A percentile compares a stretch with the other conserved stretches of the same genome.
Evolutionary conservation across 2,888 invertebrate species (phyloP).

Genomic region (Oligia strigilis): DNA sequence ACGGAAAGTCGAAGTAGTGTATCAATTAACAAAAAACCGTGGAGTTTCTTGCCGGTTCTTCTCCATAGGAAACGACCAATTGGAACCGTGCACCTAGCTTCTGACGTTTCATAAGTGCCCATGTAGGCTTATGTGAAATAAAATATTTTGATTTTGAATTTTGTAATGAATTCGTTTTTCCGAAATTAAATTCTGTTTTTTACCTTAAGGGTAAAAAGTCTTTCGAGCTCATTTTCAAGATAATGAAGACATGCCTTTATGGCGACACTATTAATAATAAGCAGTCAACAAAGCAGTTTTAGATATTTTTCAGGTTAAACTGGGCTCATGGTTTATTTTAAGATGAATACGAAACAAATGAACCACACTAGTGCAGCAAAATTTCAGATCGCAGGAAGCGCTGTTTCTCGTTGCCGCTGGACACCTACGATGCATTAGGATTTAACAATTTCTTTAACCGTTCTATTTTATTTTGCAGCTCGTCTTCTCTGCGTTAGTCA

Average conservation of each 20-base stretch:
- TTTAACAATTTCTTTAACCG: background rate
- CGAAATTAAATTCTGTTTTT: background rate
- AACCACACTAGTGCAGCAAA: background rate
- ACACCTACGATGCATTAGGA: background rate
- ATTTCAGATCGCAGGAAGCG: background rate
- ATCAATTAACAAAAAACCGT: background rate
- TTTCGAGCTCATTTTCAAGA: background rate
- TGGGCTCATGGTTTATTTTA: background rate
- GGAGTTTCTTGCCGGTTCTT: too few relatives aligned
- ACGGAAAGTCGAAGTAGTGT: background rate
- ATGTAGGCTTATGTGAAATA: too few relatives aligned
- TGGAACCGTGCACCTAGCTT: too few relatives aligned
- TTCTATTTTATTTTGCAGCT: constrained; percentile 24
- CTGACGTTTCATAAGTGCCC: too few relatives aligned
- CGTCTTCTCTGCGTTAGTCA: constrained; percentile 25
- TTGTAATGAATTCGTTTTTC: too few relatives aligned
- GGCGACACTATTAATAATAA: background rate
- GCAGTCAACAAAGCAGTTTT: background rate
- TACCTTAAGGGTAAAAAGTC: too few relatives aligned
- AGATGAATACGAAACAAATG: background rate
- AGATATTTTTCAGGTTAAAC: background rate
- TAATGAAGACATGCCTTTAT: background rate
- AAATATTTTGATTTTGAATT: too few relatives aligned
- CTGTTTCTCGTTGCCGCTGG: background rate
- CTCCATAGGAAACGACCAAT: too few relatives aligned